A percentile compares a stretch with the other conserved stretches of the same genome.
Conservation (phyloP, 2,888 invertebrate species). For the Pherbina coryleti region DNA sequence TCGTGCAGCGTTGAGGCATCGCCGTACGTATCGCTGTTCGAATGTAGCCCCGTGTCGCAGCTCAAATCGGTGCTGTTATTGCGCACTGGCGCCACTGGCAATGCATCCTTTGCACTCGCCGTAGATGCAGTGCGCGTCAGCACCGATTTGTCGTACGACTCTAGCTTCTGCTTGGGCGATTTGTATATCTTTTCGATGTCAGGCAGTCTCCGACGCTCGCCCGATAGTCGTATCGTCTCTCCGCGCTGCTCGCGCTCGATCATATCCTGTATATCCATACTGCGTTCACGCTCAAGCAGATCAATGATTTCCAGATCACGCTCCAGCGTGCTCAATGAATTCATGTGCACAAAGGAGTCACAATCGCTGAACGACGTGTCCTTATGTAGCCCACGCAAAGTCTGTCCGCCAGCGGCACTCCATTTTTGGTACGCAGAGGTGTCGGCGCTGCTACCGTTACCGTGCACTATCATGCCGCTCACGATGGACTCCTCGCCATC, state of each 20-base stretch:
- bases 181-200: constrained; percentile 66
- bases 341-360: constrained; percentile 60
- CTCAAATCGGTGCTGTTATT: constrained; percentile 44
- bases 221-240: constrained; percentile 57
- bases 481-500: constrained; percentile 68
- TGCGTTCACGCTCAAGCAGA: constrained; percentile 68
- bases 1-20: constrained; percentile 44
- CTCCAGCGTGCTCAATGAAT: constrained; percentile 65
- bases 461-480: constrained; percentile 65
- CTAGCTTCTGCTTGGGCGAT: constrained; percentile 62
- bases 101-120: constrained; percentile 47
- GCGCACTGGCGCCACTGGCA: constrained; percentile 16
- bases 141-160: constrained; percentile 53
- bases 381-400: constrained; percentile 53
- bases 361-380: constrained; percentile 66
- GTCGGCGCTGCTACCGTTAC: constrained; percentile 48
- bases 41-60: constrained; percentile 44
- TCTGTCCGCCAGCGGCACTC: constrained; percentile 50
- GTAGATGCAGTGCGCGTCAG: constrained; percentile 47
- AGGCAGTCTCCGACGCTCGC: constrained; percentile 62
- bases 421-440: constrained; percentile 39
- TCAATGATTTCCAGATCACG: constrained; percentile 69
- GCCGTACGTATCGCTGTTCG: constrained; percentile 56
- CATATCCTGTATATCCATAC: constrained; percentile 68
- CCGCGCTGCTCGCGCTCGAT: constrained; percentile 63